A percentile compares a stretch with the other conserved stretches of the same genome.
Evolutionary conservation across 2,888 invertebrate species (phyloP).

Genomic region (Pterobdella sp.): DNA sequence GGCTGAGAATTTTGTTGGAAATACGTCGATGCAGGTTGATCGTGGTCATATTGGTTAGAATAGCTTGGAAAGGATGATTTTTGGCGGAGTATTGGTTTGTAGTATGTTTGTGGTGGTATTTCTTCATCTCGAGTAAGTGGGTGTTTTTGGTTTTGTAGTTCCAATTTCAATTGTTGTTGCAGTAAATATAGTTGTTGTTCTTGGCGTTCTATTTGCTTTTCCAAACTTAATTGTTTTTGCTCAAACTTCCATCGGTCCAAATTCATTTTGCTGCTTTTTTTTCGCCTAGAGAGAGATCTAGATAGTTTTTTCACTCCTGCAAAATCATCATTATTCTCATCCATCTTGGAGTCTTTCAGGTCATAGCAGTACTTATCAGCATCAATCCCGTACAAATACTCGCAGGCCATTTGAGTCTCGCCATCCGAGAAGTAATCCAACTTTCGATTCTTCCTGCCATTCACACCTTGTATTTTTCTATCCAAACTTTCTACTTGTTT

Average conservation of each 20-base stretch:
- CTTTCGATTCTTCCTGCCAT: constrained; percentile 10
- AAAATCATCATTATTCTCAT: background rate
- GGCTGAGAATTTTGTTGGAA: background rate
- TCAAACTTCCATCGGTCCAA: constrained; percentile 19
- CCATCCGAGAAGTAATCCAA: constrained; percentile 38
- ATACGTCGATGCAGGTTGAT: background rate
- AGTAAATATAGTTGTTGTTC: constrained; percentile 18
- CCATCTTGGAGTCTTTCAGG: background rate
- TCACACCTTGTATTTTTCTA: background rate
- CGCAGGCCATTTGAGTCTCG: constrained; percentile 28
- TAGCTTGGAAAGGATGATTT: constrained; percentile 19
- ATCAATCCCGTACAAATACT: background rate
- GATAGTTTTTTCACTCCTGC: constrained; percentile 23
- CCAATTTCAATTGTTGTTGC: constrained; percentile 16
- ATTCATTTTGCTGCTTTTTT: constrained; percentile 10
- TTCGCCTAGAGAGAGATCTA: constrained; percentile 17
- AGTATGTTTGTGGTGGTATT: background rate
- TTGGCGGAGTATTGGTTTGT: constrained; percentile 5
- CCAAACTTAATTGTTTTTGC: constrained; percentile 17
- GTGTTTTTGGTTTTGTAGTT: constrained; percentile 17
- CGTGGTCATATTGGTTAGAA: constrained; percentile 12
- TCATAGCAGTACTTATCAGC: background rate
- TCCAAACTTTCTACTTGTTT: constrained; percentile 24
- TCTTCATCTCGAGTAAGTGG: background rate
- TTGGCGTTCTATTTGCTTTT: constrained; percentile 17